Evolutionary conservation across 2,888 invertebrate species (phyloP).

Genomic region (Dolomedes plantarius): DNA sequence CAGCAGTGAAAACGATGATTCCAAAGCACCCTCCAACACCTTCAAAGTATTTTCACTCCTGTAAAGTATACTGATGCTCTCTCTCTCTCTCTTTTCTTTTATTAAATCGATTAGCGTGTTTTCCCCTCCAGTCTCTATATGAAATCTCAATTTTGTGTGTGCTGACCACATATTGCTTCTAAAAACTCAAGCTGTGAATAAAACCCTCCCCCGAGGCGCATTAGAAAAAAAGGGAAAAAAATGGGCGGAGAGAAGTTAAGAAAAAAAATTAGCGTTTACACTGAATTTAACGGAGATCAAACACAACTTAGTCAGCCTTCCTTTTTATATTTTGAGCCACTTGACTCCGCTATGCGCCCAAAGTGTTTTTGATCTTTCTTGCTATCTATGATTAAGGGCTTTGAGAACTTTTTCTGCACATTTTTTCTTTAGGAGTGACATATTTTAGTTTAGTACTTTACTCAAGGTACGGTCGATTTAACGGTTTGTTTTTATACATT

Average conservation of each 20-base stretch:
- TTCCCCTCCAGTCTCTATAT: not conserved
- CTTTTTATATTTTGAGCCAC: not conserved
- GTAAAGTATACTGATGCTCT: not conserved
- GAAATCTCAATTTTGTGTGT: not conserved
- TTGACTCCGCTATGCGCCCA: not conserved
- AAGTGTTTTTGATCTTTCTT: slow-evolving; percentile 35
- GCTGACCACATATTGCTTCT: not conserved
- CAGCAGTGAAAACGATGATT: not conserved
- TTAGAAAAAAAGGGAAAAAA: not conserved
- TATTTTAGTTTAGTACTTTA: slow-evolving; percentile 35
- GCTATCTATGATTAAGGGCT: slow-evolving; percentile 38
- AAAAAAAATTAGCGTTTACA: not conserved
- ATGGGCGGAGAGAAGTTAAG: not conserved
- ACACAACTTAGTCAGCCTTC: not conserved
- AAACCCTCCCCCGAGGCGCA: not conserved
- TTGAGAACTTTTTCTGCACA: slow-evolving; percentile 13
- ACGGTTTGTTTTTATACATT: not conserved
- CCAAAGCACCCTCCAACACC: not conserved
- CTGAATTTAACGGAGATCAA: slow-evolving; percentile 10
- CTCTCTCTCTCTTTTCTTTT: not conserved
- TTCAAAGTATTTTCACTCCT: slow-evolving; percentile 1
- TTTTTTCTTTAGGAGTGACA: slow-evolving; percentile 25
- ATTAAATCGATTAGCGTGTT: not conserved
- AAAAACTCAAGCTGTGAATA: slow-evolving; percentile 13
- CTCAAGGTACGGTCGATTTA: not conserved